These are phyloP conservation scores for Apodemia hepburni DNA, from an alignment of 2,888 invertebrate species.

Conservation along the genomic window DNA sequence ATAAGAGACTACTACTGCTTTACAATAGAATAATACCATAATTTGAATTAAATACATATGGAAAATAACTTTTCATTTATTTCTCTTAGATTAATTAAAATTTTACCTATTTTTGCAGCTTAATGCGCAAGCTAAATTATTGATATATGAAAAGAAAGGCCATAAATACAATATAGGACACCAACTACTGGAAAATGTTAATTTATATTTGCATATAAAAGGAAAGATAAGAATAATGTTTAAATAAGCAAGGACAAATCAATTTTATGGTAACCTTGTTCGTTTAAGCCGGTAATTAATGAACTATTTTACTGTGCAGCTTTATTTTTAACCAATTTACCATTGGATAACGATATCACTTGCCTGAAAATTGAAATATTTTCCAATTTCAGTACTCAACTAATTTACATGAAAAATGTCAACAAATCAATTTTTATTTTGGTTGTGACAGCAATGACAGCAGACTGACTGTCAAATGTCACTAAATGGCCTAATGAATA, in stretches of 20 bases:
- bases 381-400: conserved; percentile 1
- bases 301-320: neutral
- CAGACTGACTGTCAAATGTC: conserved; percentile 19
- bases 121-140: neutral
- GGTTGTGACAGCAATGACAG: conserved; percentile 24
- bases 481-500: neutral
- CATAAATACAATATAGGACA: neutral
- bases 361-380: conserved; percentile 4
- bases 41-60: neutral
- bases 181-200: neutral
- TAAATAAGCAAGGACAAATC: conserved; percentile 42
- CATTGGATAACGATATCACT: neutral
- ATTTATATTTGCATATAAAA: conserved; percentile 31
- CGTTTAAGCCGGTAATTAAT: neutral
- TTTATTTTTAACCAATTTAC: neutral
- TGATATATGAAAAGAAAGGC: neutral
- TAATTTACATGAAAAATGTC: conserved; percentile 15
- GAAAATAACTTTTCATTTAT: neutral
- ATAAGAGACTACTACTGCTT: neutral
- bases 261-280: conserved; percentile 41
- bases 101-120: neutral
- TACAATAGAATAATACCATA: neutral
- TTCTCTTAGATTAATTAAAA: neutral
- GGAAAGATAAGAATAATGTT: conserved; percentile 44
- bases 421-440: conserved; percentile 19